Percentiles rank a stretch among this genome's conserved stretches.
These are phyloP conservation scores for Mesocentrotus franciscanus DNA, from an alignment of 53 echinoderm and acorn worm species.

Conservation along the genomic window DNA sequence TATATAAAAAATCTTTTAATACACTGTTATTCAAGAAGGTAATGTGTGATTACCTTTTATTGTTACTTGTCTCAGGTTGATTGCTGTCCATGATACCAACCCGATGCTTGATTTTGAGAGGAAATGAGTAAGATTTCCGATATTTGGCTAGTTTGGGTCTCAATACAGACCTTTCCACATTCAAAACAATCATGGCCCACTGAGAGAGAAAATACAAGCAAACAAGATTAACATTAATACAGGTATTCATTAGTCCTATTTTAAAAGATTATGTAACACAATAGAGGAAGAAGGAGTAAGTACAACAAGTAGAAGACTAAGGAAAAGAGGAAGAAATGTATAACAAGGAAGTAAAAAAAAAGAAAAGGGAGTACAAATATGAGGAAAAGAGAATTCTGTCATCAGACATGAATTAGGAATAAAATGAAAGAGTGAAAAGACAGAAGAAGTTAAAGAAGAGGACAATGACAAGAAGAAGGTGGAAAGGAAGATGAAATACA, in stretches of 20 bases:
- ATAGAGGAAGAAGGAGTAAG: not conserved
- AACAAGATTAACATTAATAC: not conserved
- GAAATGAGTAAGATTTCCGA: conserved; percentile 78
- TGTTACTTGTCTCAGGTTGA: not conserved
- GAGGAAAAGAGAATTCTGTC: not conserved
- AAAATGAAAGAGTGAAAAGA: not conserved
- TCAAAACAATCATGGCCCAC: conserved; percentile 93
- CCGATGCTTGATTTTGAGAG: conserved; percentile 71
- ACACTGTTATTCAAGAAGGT: not conserved
- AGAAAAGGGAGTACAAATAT: not conserved
- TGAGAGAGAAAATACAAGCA: conserved; percentile 41
- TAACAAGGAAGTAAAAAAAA: not conserved
- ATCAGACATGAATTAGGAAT: not conserved
- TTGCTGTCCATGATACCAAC: not conserved
- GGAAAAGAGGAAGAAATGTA: not conserved
- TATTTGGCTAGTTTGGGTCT: conserved; percentile 73
- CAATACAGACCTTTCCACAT: conserved; percentile 88
- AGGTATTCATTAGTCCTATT: not conserved
- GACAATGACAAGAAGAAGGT: no score
- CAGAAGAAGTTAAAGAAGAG: not conserved
- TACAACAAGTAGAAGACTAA: not conserved
- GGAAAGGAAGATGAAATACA: no score
- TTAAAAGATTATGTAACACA: not conserved
- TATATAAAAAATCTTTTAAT: no score
- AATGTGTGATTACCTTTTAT: not conserved